Evolutionary conservation across 1,140 invertebrate genomes (phyloP).

Genomic region (Stegodyphus mimosarum): DNA sequence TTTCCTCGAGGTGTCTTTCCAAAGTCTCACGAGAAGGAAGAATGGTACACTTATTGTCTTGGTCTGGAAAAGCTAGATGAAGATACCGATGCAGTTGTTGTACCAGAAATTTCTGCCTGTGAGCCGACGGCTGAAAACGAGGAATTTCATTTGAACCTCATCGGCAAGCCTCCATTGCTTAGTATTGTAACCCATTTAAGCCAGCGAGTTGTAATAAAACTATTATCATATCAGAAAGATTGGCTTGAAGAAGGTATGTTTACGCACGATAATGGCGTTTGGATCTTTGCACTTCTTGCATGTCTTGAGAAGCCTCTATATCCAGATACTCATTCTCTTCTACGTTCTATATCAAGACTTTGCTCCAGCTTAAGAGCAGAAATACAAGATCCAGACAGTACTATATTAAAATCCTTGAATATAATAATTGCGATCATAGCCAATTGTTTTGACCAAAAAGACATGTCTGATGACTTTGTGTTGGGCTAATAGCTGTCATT

Average conservation of each 20-base stretch:
- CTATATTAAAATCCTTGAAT: conserved; percentile 71
- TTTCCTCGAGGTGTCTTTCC: conserved; percentile 1
- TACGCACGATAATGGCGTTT: conserved; percentile 69
- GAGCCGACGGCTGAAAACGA: not conserved
- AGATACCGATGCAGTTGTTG: not conserved
- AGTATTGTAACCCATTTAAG: conserved; percentile 22
- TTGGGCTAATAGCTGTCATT: not conserved
- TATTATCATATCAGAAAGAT: conserved; percentile 12
- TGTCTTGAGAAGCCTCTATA: conserved; percentile 74
- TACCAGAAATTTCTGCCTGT: not conserved
- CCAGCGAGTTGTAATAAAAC: not conserved
- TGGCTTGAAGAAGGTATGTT: conserved; percentile 15
- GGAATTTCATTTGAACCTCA: not conserved
- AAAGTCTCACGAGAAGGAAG: not conserved
- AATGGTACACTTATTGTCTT: conserved; percentile 11
- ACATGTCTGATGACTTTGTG: conserved; percentile 70
- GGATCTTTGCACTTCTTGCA: conserved; percentile 74
- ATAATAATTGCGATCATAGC: conserved; percentile 75
- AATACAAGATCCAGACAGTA: conserved; percentile 70
- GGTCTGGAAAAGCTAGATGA: not conserved
- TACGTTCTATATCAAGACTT: conserved; percentile 71
- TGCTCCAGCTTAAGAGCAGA: conserved; percentile 72
- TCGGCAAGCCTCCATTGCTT: not conserved
- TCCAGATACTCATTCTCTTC: conserved; percentile 72
- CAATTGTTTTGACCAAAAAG: conserved; percentile 74